phyloP scores from a whole-genome alignment of 2,888 invertebrate genomes.

The Hydrotaea cyrtoneurina region DNA sequence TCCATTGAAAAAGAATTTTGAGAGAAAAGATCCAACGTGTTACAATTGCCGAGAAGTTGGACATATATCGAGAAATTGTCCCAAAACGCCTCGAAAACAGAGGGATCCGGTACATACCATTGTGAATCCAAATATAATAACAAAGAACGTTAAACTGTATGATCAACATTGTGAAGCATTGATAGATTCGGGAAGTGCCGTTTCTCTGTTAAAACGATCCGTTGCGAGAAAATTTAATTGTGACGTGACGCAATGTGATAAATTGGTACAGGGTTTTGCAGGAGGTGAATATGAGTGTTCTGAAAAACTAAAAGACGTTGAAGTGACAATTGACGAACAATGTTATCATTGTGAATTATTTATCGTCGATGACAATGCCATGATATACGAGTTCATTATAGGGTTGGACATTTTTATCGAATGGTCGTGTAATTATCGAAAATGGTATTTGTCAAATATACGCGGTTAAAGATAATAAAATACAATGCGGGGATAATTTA shows the following conservation, averaged over 20 bases:
- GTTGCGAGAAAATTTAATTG: slow-evolving; percentile 18
- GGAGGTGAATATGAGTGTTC: slow-evolving; percentile 39
- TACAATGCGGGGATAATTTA: slow-evolving; percentile 10
- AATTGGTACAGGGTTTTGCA: slow-evolving; percentile 44
- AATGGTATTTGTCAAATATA: slow-evolving; percentile 48
- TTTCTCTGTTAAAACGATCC: slow-evolving; percentile 18
- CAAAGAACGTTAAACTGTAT: slow-evolving; percentile 25
- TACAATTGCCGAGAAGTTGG: slow-evolving; percentile 51
- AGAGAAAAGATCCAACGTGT: slow-evolving; percentile 4
- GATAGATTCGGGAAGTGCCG: slow-evolving; percentile 56
- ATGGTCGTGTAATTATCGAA: slow-evolving; percentile 56
- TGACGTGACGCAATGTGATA: slow-evolving; percentile 13
- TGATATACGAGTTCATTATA: slow-evolving; percentile 47
- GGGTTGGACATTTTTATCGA: slow-evolving; percentile 50
- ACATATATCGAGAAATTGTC: slow-evolving; percentile 45
- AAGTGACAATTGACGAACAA: slow-evolving; percentile 30
- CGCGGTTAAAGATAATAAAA: background rate
- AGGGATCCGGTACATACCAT: slow-evolving; percentile 17
- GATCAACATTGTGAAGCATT: slow-evolving; percentile 30
- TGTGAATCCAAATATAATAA: slow-evolving; percentile 20
- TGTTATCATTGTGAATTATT: slow-evolving; percentile 34
- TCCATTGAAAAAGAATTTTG: background rate
- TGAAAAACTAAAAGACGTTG: background rate
- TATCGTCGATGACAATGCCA: slow-evolving; percentile 36
- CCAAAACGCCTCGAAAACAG: background rate